Conservation (phyloP, 1,140 invertebrate genomes). For the Drosophila arawakana region DNA sequence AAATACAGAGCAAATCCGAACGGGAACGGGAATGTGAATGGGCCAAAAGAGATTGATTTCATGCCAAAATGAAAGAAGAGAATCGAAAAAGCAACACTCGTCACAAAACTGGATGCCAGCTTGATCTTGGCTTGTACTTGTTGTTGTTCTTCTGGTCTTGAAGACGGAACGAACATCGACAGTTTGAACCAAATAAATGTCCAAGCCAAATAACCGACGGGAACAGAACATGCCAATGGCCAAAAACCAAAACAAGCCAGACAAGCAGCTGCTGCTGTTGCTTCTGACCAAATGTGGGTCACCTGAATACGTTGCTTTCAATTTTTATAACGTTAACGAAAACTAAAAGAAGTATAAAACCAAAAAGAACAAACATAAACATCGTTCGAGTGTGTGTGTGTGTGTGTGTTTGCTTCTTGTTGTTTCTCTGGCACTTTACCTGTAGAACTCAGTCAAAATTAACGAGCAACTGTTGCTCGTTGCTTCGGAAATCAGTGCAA, state of each 20-base stretch:
- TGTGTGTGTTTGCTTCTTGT: slow-evolving; percentile 5
- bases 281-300: slow-evolving; percentile 66
- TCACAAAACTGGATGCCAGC: slow-evolving; percentile 21
- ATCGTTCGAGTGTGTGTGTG: slow-evolving; percentile 10
- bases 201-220: slow-evolving; percentile 21
- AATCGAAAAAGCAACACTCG: slow-evolving; percentile 19
- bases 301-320: slow-evolving; percentile 77
- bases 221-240: slow-evolving; percentile 46
- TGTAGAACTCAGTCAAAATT: slow-evolving; percentile 10
- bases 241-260: slow-evolving; percentile 43
- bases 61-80: slow-evolving; percentile 43
- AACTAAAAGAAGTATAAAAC: slow-evolving; percentile 21
- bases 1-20: slow-evolving; percentile 1
- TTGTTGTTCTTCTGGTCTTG: slow-evolving; percentile 19
- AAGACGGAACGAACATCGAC: slow-evolving; percentile 32
- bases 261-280: slow-evolving; percentile 34
- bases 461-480: background rate
- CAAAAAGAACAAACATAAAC: slow-evolving; percentile 24
- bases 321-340: slow-evolving; percentile 77
- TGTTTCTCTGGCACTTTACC: background rate
- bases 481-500: slow-evolving; percentile 4
- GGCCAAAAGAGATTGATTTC: slow-evolving; percentile 68
- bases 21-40: slow-evolving; percentile 31
- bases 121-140: slow-evolving; percentile 20
- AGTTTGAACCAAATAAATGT: slow-evolving; percentile 46